Evolutionary conservation across 2,888 invertebrate species (phyloP), one percentile per base, ranked within the genome.

Genomic region (Mimachlamys varia): DNA sequence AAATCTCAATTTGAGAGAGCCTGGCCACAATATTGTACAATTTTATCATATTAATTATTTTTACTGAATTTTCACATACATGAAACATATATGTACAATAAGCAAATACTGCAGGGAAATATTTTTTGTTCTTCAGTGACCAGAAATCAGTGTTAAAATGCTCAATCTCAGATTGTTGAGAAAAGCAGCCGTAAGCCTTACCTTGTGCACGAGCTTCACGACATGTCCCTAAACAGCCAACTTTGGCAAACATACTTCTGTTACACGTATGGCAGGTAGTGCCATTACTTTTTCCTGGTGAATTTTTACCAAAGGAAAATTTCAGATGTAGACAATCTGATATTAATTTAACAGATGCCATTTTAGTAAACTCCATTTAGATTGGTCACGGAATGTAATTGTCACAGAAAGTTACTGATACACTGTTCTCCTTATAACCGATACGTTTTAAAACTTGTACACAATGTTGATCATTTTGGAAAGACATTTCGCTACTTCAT

Each of bases 301-400:
- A 76, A 33, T 76, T 33, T 33, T 76, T 76, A 33, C 76, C 76
- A 17, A 76, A 76, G 27, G 76, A 76, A 76, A 76, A 76, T 87
- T 90, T 90, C 53, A 87, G 90, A 89, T 90, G 76, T 44, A 90
- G 89, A 87, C 90, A 90, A 58, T 90, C 90, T n/a, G 90, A 90
- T 37, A 90, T 53, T 49, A 90, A 89, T 88, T 87, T 89, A 17
- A 90, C 76, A 15, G 90, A 89, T 17, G 90, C 58, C 90, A 90
- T 90, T 88, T 37, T 90, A 55, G 90, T 55, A 89, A 90, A 53
- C 90, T 90, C 90, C 90, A 90, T 90, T 90, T 58, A 58, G 44
- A 44, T 33, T 27, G 27, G 76, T 33, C 13, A 76, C 33, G 33
- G 76, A 58, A 58, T 22, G 53, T 53, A 4, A n/a, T n/a, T n/a